Evolutionary conservation across 92 coral and sea anemone species (phyloP).

Genomic region (Desmophyllum pertusum): DNA sequence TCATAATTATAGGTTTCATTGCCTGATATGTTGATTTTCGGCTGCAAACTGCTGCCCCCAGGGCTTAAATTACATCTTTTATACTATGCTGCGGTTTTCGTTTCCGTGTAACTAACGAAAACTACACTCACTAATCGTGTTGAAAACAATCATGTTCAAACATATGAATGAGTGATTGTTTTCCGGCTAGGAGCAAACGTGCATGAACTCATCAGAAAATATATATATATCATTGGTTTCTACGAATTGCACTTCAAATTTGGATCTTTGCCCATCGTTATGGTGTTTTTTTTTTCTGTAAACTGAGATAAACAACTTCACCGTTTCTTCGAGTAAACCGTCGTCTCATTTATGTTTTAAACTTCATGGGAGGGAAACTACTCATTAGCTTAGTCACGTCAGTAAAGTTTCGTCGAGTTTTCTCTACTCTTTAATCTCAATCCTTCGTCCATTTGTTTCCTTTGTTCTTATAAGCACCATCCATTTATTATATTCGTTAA

Average conservation of each 20-base stretch:
- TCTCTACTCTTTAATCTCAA: not conserved
- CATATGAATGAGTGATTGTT: too few species aligned
- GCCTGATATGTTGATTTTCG: not conserved
- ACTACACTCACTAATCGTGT: not conserved
- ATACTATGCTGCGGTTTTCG: not conserved
- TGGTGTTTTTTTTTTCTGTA: not conserved
- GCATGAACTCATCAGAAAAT: not conserved
- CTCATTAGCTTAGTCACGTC: not conserved
- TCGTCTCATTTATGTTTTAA: not conserved
- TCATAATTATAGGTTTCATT: not conserved
- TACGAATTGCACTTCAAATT: not conserved
- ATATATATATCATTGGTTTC: not conserved
- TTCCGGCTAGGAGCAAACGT: constrained; percentile 2
- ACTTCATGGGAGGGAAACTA: not conserved
- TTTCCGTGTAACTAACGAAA: constrained; percentile 1
- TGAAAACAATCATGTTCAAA: not conserved
- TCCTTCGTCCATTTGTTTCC: not conserved
- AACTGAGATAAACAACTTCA: not conserved
- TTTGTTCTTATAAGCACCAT: not conserved
- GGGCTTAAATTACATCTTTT: not conserved
- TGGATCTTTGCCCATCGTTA: not conserved
- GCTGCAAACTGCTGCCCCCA: not conserved
- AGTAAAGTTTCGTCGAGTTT: not conserved
- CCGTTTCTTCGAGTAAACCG: not conserved
- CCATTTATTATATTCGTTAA: not conserved